Conservation (phyloP, 2,797 vertebrate genomes). For the Corythornis leucogaster region DNA sequence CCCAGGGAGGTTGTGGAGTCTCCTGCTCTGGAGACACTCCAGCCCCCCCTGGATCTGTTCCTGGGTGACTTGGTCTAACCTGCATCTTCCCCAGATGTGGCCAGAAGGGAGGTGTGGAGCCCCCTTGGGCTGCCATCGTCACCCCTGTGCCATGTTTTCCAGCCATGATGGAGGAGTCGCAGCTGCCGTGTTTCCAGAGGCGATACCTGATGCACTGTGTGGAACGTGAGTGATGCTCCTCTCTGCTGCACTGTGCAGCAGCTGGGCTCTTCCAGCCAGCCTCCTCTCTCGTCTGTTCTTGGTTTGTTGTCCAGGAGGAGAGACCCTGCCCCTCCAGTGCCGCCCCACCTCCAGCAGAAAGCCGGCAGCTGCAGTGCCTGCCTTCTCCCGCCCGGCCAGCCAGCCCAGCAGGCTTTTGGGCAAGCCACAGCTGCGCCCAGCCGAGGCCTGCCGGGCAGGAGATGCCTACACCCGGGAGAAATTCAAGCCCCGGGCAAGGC, state of each 20-base stretch:
- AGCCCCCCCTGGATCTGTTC: too few species aligned
- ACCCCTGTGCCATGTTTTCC: slow-evolving; percentile 5
- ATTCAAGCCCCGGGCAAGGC: slow-evolving; percentile 83
- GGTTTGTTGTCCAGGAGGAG: slow-evolving; percentile 76
- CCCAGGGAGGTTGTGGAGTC: too few species aligned
- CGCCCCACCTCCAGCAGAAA: slow-evolving; percentile 58
- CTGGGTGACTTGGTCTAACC: too few species aligned
- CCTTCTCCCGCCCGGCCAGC: not conserved
- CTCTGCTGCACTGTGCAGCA: not conserved
- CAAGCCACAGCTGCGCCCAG: slow-evolving; percentile 82
- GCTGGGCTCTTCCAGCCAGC: not conserved
- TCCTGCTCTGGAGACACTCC: too few species aligned
- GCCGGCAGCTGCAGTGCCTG: not conserved
- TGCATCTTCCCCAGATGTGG: not conserved
- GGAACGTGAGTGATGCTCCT: slow-evolving; percentile 81
- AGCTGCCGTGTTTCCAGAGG: slow-evolving; percentile 82
- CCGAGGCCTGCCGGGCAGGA: slow-evolving; percentile 83
- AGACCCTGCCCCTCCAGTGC: slow-evolving; percentile 75
- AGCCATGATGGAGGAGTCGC: slow-evolving; percentile 92
- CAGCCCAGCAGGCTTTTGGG: slow-evolving; percentile 15
- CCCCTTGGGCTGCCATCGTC: not conserved
- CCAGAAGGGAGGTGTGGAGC: not conserved
- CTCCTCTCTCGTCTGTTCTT: not conserved
- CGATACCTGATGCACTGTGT: slow-evolving; percentile 80
- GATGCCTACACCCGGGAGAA: slow-evolving; percentile 86